Conservation (phyloP, 2,113 vertebrate genomes). For the Turnix velox region DNA sequence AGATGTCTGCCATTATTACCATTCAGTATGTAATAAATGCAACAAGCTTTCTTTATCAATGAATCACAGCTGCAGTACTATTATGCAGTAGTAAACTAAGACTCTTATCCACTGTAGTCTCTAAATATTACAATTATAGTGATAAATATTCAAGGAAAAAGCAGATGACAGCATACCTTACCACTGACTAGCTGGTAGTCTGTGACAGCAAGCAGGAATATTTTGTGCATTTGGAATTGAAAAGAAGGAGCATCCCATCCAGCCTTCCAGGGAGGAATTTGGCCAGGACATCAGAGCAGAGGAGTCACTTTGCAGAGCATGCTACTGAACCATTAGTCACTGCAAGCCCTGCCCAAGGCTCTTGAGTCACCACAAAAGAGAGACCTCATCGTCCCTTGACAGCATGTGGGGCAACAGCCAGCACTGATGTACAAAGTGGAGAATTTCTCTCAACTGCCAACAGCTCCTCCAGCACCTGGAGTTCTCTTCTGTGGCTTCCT, state of each 20-base stretch:
- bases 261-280: not conserved
- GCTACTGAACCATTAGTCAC: not conserved
- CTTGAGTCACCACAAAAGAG: not conserved
- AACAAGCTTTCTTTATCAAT: not conserved
- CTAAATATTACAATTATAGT: not conserved
- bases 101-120: not conserved
- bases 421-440: not conserved
- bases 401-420: fast-evolving
- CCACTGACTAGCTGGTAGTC: not conserved
- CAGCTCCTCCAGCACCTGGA: not conserved
- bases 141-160: not conserved
- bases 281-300: not conserved
- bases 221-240: not conserved
- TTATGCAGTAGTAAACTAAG: not conserved
- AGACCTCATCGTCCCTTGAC: not conserved
- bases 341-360: not conserved
- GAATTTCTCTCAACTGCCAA: not conserved
- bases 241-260: not conserved
- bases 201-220: not conserved
- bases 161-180: not conserved
- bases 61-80: not conserved
- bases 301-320: not conserved
- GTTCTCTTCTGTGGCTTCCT: not conserved
- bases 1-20: too few relatives aligned
- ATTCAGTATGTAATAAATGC: not conserved